Evolutionary conservation across 35 echinoderm and acorn worm species (phyloP), one percentile per base, ranked within the genome.

Genomic region (Apostichopus californicus): DNA sequence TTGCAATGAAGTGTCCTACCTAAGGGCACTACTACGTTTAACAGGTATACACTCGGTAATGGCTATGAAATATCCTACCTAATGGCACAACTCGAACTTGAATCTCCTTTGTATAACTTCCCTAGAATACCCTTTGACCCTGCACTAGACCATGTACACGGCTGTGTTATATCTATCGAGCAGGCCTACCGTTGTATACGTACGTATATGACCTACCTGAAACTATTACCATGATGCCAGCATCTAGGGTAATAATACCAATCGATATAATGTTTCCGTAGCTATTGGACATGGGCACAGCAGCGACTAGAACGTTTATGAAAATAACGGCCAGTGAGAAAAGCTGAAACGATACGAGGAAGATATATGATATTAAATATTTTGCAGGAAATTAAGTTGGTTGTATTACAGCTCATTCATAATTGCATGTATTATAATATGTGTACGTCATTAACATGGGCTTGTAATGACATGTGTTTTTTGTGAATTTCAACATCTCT

Each of bases 271-370:
- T 24, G 11, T 82, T 82, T 23, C 18, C 20, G 25, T 87, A 71
- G 56, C 2, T 14, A 10, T 22, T 28, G 20, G 86, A 64, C 20
- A 87, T 87, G 6, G 86, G 86, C 58, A 87, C 86, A 8, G 86
- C 9, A 4, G 86, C 86, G 6, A 87, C 22, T n/a, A 87, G 18
- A 9, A 87, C 86, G 58, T 87, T 87, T 1, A 71, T 10, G 23
- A 87, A 87, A 2, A 87, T 87, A 7, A 64, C 86, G 14, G 86
- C 20, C 10, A 87, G 78, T 1, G 93, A 94, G 23, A 83, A 83
- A 64, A 94, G 68, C 87, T 94, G 80, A 59, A 66, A 87, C 28
- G 59, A 66, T 61, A 23, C 8, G 20, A 12, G 77, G 8, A 78
- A 24, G 34, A 46, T 46, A 46, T 46, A 78, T 17, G 5, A 12